phyloP scores from a whole-genome alignment of 2,888 invertebrate genomes.

The Microchrysa polita region DNA sequence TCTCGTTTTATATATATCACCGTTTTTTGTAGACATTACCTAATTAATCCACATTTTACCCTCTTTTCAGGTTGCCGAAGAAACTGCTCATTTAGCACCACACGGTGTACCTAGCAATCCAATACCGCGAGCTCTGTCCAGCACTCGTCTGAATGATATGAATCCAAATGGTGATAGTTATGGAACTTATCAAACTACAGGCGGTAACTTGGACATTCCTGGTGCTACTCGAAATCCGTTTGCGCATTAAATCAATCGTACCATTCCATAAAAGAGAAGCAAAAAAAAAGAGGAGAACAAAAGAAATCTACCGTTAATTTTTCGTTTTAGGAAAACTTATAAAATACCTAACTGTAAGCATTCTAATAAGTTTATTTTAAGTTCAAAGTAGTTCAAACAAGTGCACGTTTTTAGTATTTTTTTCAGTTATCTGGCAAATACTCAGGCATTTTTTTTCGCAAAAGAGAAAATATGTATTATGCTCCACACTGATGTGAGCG shows the following conservation, averaged over 20 bases:
- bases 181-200: conserved; percentile 78
- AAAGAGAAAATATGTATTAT: too few species aligned
- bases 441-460: background rate
- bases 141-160: conserved; percentile 81
- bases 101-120: conserved; percentile 95
- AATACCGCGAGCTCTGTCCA: conserved; percentile 85
- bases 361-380: background rate
- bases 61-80: conserved; percentile 65
- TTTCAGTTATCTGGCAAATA: background rate
- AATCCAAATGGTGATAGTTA: conserved; percentile 72
- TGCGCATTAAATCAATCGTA: conserved; percentile 54
- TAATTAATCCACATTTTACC: background rate
- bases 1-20: too few species aligned
- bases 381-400: background rate
- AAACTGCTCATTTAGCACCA: conserved; percentile 89
- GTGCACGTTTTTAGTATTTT: background rate
- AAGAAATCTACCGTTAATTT: background rate
- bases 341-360: background rate
- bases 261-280: too few species aligned
- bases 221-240: conserved; percentile 66
- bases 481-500: too few species aligned
- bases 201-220: conserved; percentile 75
- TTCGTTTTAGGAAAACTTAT: background rate
- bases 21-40: too few species aligned
- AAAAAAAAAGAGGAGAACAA: too few species aligned